These are phyloP conservation scores for Cettia cetti DNA, from an alignment of 2,113 vertebrate species.

Conservation along the genomic window DNA sequence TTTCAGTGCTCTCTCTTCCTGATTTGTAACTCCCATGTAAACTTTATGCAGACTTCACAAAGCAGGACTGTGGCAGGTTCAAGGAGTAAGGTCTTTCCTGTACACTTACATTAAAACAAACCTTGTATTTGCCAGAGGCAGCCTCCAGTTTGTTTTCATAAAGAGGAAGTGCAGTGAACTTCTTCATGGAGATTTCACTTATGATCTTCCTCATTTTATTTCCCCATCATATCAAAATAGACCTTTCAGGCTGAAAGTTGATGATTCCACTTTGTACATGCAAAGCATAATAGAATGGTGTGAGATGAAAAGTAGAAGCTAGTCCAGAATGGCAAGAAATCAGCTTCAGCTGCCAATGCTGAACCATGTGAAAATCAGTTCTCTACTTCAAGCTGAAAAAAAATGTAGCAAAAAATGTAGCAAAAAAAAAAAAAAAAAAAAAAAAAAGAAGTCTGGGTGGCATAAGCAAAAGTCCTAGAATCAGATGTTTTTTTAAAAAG, in stretches of 20 bases:
- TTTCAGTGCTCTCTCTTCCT: not conserved
- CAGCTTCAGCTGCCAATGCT: not conserved
- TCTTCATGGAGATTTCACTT: conserved; percentile 11
- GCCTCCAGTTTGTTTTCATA: conserved; percentile 12
- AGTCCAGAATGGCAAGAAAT: not conserved
- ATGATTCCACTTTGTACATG: not conserved
- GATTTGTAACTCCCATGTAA: not conserved
- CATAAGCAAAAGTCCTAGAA: not conserved
- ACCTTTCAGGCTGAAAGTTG: not conserved
- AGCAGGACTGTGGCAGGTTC: not conserved
- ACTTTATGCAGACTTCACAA: not conserved
- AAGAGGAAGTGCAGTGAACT: not conserved
- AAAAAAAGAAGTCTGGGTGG: not conserved
- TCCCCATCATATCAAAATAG: conserved; percentile 41
- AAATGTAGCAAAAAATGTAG: not conserved
- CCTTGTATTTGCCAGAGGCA: not conserved
- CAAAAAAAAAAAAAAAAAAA: no score
- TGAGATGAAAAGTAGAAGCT: not conserved
- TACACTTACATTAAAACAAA: not conserved
- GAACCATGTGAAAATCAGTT: not conserved
- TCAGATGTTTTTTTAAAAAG: not conserved
- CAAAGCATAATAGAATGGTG: not conserved
- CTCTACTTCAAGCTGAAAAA: not conserved
- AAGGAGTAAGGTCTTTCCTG: conserved; percentile 21
- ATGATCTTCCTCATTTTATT: not conserved